Evolutionary conservation across 1,140 invertebrate species (phyloP), one percentile per base, ranked within the genome.

Genomic region (Heliothis virescens): DNA sequence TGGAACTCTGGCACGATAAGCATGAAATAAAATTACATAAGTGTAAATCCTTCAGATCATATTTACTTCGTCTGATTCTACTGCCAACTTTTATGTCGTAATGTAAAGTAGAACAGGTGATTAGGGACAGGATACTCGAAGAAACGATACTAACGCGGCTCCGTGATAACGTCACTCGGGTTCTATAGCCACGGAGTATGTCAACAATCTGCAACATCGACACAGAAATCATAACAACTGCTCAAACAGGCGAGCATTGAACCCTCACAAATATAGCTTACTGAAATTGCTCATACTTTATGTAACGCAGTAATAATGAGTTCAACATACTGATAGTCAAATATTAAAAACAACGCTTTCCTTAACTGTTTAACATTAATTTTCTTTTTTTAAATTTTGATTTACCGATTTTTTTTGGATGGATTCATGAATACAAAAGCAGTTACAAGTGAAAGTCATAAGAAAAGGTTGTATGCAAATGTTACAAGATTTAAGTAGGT

Each of bases 161-260:
- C 57, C n/a, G 15, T 77, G 65, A 79, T 62, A 79, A 69, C 76
- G 59, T 71, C 60, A 82, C 75, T 52, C 48, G 21, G 13, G 74
- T 34, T 55, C 75, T 81, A 79, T 79, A n/a, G n/a, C n/a, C n/a
- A n/a, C n/a, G n/a, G n/a, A n/a, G n/a, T n/a, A n/a, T 73, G 76
- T 69, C 55, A 75, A 18, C 47, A 65, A 60, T 65, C 60, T 16
- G 21, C 73, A 76, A 29, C n/a, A 63, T 34, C 52, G 21, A 21
- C 26, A 76, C 59, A 65, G 48, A 76, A 76, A 67, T 26, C 62
- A 74, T 79, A 72, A 76, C 88, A 89, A 87, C 86, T 90, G 87
- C 75, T 85, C 82, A 90, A 90, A 89, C 84, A 88, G 80, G 79
- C 86, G 89, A 90, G 65, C 91, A 79, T 86, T 91, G 91, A 90